Evolutionary conservation across 2,888 invertebrate species (phyloP), one percentile per base, ranked within the genome.

Genomic region (Drosophila nigricruria): DNA sequence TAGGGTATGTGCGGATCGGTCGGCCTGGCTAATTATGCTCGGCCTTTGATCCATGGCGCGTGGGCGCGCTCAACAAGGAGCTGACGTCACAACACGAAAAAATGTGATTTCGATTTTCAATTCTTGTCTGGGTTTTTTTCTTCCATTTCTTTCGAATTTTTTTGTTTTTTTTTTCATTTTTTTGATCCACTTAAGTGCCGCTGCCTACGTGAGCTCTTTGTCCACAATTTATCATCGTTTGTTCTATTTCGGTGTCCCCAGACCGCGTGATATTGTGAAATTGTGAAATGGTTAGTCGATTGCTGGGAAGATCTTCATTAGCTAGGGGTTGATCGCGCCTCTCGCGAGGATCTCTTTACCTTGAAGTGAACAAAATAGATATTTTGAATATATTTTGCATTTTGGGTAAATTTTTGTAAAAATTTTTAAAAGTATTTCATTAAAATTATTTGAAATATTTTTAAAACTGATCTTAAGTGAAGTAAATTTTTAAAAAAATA

Each of bases 261-360:
- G 32, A 64, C 70, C 74, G 63, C 77, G 75, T 77, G 74, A 65
- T 75, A 52, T 77, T 75, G 64, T 77, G 77, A 77, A 77, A 77
- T 77, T 67, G 78, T 67, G 74, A 77, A 77, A 78, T 71, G 45
- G 62, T 50, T 59, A 65, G 50, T 47, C 30, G 42, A 61, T 64
- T 2, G 49, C 32, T 52, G 58, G 53, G 66, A 59, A 56, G 63
- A 75, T 45, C 60, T 61, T 62, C 47, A 40, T 16, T 56, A 43
- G 36, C 18, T 27, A 42, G 32, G 60, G 42, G 32, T 53, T 42
- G 40, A 0, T 34, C 20, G 30, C n/a, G 45, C 43, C 5, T 47
- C 47, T 38, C 27, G 36, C 30, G 32, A 58, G 58, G 36, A 58
- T 45, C 36, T 12, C 5, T n/a, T 36, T 25, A 16, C 14, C 49